Evolutionary conservation across 1,140 invertebrate genomes (phyloP), one percentile per base, ranked within the genome.

Genomic region (Eubasilissa regina): DNA sequence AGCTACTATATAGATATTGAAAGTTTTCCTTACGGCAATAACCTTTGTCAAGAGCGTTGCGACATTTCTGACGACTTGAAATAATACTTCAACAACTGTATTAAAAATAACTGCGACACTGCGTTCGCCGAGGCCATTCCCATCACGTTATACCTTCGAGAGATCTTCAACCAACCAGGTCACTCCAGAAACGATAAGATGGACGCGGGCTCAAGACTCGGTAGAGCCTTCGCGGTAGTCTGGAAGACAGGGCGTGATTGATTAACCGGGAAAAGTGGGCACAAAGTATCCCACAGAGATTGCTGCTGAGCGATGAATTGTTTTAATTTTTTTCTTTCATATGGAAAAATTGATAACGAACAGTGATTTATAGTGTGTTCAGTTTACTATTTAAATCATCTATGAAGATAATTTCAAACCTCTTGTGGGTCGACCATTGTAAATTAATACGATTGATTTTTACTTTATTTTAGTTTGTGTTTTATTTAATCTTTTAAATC

Each of bases 281-380:
- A 74, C 70, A 15, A 74, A 56, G 12, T 74, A 55, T 56, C 75
- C 75, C 58, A 53, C 75, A 17, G 75, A 45, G 64, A 64, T 70
- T 70, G 19, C 62, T 17, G 76, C 76, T 78, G 76, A 19, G 62
- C 62, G 62, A 68, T 56, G 76, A 70, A 78, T 78, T 78, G 76
- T 78, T 78, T 78, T 78, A 70, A 70, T 56, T 45, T 77, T 78
- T 78, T 78, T 70, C 13, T 35, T 21, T 15, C 43, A 66, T 55
- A 44, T 51, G 15, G 35, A 75, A 51, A 78, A 78, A 70, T 78
- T 78, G 76, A 78, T 78, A 78, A 78, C 62, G 60, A 78, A 74
- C 70, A 44, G 70, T 78, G 76, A 78, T 78, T 78, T 78, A 78
- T 78, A 56, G 64, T 44, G 19, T 19, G 17, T 25, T 19, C 76